phyloP scores from a whole-genome alignment of 2,888 invertebrate species.

The Apodemia mormo region DNA sequence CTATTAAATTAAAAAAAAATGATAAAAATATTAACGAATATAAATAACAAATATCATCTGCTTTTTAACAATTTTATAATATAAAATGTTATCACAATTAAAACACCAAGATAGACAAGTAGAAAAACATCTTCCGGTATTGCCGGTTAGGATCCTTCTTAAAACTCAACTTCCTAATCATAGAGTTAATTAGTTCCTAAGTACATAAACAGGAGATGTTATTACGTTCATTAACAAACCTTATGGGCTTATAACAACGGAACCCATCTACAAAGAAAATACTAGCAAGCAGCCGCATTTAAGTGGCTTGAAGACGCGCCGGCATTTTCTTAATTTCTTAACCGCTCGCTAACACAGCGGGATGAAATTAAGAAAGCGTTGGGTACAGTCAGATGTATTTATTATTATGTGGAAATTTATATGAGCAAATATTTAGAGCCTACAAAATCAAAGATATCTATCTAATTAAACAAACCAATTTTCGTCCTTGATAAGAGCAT shows the following conservation, averaged over 20 bases:
- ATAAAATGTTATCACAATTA: too few species aligned
- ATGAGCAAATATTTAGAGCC: not conserved
- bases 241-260: conserved; percentile 66
- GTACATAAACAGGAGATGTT: conserved; percentile 43
- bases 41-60: too few species aligned
- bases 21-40: too few species aligned
- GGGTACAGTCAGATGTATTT: not conserved
- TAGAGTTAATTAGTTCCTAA: conserved; percentile 18
- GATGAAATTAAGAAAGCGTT: conserved; percentile 80
- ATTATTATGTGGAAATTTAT: not conserved
- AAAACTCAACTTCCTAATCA: conserved; percentile 3
- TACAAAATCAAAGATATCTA: too few species aligned
- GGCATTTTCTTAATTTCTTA: conserved; percentile 80
- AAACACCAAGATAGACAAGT: too few species aligned
- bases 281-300: conserved; percentile 44
- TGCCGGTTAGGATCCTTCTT: not conserved
- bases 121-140: not conserved
- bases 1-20: too few species aligned
- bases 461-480: too few species aligned
- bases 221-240: conserved; percentile 69
- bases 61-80: too few species aligned
- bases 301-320: conserved; percentile 71
- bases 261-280: conserved; percentile 70
- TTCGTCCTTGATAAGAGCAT: too few species aligned
- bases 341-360: conserved; percentile 72